Evolutionary conservation across 2,113 vertebrate genomes (phyloP).

Genomic region (Hemiscyllium ocellatum): DNA sequence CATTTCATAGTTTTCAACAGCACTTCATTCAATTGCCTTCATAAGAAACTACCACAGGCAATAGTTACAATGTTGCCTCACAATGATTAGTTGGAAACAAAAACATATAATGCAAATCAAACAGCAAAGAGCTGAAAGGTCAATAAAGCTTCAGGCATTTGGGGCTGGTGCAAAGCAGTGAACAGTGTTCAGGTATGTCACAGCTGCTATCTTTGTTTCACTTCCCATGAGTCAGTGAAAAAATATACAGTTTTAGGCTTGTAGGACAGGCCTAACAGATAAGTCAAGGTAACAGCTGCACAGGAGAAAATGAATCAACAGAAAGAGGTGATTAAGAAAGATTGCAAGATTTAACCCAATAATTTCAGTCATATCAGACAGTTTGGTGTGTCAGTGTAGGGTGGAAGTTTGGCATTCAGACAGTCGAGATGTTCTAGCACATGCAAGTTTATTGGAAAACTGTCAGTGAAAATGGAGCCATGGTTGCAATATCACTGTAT

Average conservation of each 20-base stretch:
- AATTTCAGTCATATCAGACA: neutral
- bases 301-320: slow-evolving; percentile 45
- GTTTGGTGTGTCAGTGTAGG: neutral
- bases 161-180: neutral
- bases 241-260: neutral
- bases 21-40: slow-evolving; percentile 13
- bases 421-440: neutral
- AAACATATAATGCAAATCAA: neutral
- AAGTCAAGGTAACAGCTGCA: slow-evolving; percentile 39
- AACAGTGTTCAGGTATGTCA: neutral
- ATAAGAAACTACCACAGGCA: neutral
- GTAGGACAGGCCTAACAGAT: neutral
- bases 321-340: slow-evolving; percentile 47
- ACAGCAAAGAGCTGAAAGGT: too few species aligned
- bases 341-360: neutral
- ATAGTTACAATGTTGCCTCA: neutral
- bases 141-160: neutral
- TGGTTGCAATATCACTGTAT: neutral
- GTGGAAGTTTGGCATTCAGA: neutral
- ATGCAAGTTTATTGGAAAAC: neutral
- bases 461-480: neutral
- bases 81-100: neutral
- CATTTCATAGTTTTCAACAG: neutral
- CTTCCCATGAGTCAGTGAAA: neutral
- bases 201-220: too few species aligned